These are phyloP conservation scores for Hippopotamus amphibius DNA, from an alignment of 2,113 vertebrate species.

Conservation along the genomic window DNA sequence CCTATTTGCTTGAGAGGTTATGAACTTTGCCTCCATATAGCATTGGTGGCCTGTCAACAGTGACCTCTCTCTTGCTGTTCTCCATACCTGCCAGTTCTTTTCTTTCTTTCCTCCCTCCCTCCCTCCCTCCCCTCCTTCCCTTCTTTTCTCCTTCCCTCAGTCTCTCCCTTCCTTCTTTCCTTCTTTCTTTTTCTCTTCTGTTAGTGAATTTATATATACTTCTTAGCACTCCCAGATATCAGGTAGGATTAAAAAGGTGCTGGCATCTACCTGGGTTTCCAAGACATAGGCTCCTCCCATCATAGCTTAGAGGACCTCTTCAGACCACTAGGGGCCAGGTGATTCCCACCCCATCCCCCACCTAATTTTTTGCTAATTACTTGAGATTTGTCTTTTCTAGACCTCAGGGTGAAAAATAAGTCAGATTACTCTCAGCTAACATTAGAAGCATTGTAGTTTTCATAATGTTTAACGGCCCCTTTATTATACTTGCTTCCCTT, in stretches of 20 bases:
- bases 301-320: background rate
- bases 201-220: background rate
- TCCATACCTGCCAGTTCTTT: background rate
- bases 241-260: background rate
- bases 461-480: conserved; percentile 79
- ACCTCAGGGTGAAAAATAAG: conserved; percentile 72
- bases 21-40: background rate
- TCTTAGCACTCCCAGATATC: background rate
- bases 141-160: too few species aligned
- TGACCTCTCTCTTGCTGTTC: background rate
- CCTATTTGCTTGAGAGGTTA: background rate
- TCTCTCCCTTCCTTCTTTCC: background rate
- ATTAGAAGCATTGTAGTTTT: conserved; percentile 79
- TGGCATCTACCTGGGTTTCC: background rate
- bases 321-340: background rate
- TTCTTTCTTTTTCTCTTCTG: background rate
- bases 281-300: background rate
- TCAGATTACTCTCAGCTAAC: conserved; percentile 70
- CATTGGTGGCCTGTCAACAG: background rate
- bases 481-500: conserved; percentile 81
- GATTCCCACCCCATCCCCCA: too few species aligned
- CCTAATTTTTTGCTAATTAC: conserved; percentile 62
- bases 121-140: background rate
- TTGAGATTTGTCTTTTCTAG: conserved; percentile 66
- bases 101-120: background rate